phyloP scores from a whole-genome alignment of 2,797 vertebrate species.

The Alca torda region DNA sequence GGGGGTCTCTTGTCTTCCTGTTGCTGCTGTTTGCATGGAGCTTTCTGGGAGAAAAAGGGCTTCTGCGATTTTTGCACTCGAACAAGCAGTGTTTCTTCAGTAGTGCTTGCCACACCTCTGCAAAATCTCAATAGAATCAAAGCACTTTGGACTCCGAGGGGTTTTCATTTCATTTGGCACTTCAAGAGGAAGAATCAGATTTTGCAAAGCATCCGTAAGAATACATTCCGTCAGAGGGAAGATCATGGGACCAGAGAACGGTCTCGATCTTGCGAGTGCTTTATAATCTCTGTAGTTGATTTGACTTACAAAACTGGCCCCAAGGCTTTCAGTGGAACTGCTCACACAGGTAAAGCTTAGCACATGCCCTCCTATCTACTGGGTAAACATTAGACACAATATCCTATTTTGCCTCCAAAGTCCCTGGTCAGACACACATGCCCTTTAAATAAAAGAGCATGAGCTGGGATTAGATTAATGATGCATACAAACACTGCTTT shows the following conservation, averaged over 20 bases:
- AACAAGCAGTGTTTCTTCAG: background rate
- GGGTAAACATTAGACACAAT: background rate
- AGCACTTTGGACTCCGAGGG: background rate
- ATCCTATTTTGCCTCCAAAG: background rate
- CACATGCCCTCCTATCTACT: background rate
- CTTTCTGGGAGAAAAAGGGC: background rate
- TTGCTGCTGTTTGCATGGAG: background rate
- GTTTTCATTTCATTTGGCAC: background rate
- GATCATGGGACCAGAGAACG: background rate
- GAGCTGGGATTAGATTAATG: background rate
- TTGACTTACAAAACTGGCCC: background rate
- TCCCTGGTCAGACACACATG: background rate
- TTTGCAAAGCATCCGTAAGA: background rate
- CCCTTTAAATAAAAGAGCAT: background rate
- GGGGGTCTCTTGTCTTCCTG: background rate
- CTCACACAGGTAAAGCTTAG: background rate
- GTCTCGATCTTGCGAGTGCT: accelerated
- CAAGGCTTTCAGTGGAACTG: background rate
- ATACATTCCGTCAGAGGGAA: background rate
- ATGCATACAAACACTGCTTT: background rate
- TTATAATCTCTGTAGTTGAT: background rate
- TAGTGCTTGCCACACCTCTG: background rate
- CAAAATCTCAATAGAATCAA: background rate
- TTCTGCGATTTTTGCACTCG: background rate
- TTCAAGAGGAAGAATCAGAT: background rate